Evolutionary conservation across 2,797 vertebrate genomes (phyloP), one percentile per base, ranked within the genome.

Genomic region (Diplodus puntazzo): DNA sequence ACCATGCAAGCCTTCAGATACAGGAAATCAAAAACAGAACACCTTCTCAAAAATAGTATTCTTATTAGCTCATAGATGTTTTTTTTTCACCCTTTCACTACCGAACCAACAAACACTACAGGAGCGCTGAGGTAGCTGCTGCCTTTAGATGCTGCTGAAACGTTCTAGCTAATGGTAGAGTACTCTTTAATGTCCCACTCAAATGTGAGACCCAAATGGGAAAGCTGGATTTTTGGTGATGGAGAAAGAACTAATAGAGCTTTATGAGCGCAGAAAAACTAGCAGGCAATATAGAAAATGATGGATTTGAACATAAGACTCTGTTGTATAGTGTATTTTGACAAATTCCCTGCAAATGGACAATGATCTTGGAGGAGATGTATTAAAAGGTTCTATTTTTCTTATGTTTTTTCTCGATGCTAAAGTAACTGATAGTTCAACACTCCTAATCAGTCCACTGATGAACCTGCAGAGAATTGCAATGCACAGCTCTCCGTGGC

Each of bases 131-230:
- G 74, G 12, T 27, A 57, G 48, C 58, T 59, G 52, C 18, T 13
- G 23, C 48, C 3, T 17, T 34, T 3, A 73, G 55, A 75, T 69
- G 57, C n/a, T 54, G 39, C 62, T 67, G 2, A 70, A 80, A 59
- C 21, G n/a, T 39, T 39, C 12, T 27, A 11, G 34, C 16, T 59
- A 14, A 34, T 16, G n/a, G 11, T 23, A 11, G n/a, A 75, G 63
- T 21, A 62, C 66, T 50, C 12, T 72, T 78, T 10, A 73, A 34
- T 42, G 21, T 54, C 11, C 6, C 23, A 50, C 48, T 59, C 9
- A 73, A 75, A 52, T 48, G 25, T 16, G 8, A 0, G 21, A 4
- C 27, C 23, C 39, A 48, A 23, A 60, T 57, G 13, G 55, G 20
- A 50, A 59, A 30, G 74, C 1, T 43, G 8, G 57, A 6, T 16